Conservation (phyloP, 2,888 invertebrate species). For the Drosophila setosimentum region DNA sequence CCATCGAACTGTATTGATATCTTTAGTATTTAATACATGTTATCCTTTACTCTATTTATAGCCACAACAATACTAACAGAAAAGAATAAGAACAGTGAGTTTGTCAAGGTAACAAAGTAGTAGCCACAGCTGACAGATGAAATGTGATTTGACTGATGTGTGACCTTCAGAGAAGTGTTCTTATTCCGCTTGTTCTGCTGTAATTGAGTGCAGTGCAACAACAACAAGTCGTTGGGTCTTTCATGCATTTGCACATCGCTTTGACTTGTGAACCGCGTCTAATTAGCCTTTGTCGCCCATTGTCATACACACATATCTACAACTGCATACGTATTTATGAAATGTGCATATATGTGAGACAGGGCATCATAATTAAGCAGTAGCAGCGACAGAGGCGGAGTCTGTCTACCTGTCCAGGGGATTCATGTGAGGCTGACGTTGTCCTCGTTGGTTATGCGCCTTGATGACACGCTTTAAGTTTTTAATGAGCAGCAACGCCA, state of each 20-base stretch:
- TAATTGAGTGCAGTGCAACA: slow-evolving; percentile 53
- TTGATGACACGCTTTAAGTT: slow-evolving; percentile 72
- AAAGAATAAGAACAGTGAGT: not conserved
- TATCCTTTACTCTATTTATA: not conserved
- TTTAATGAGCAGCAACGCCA: slow-evolving; percentile 63
- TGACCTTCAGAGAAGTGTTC: slow-evolving; percentile 43
- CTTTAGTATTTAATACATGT: not conserved
- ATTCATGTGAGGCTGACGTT: slow-evolving; percentile 31
- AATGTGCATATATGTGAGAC: slow-evolving; percentile 17
- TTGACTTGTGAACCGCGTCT: slow-evolving; percentile 72
- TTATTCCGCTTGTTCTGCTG: slow-evolving; percentile 36
- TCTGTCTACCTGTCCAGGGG: slow-evolving; percentile 26
- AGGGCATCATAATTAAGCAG: slow-evolving; percentile 69
- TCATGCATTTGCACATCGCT: slow-evolving; percentile 43
- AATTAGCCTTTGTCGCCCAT: slow-evolving; percentile 71
- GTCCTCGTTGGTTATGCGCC: slow-evolving; percentile 53
- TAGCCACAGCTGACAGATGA: slow-evolving; percentile 22
- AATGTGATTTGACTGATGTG: slow-evolving; percentile 23
- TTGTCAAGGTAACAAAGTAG: slow-evolving; percentile 16
- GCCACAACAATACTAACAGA: not conserved
- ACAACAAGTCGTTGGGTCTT: slow-evolving; percentile 12
- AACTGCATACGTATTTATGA: slow-evolving; percentile 4
- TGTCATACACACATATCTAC: slow-evolving; percentile 40
- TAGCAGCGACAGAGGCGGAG: not conserved
- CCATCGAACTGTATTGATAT: not conserved